These are phyloP conservation scores for Butastur rufipennis DNA, from an alignment of 2,113 vertebrate genomes.

Conservation along the genomic window DNA sequence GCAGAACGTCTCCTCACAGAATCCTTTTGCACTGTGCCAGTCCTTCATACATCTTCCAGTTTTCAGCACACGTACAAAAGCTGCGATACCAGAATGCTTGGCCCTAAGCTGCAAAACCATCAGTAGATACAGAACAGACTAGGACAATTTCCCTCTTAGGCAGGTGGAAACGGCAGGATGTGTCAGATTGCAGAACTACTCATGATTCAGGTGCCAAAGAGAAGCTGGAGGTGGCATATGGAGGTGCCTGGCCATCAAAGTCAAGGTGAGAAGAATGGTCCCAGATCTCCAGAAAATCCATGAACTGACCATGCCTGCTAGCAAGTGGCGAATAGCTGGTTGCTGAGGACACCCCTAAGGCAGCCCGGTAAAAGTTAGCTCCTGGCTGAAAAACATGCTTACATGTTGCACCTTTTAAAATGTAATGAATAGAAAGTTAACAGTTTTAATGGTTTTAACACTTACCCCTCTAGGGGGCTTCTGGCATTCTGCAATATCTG, in stretches of 20 bases:
- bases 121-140: not conserved
- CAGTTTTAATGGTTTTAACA: constrained; percentile 46
- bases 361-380: not conserved
- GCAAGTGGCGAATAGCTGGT: not conserved
- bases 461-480: constrained; percentile 37
- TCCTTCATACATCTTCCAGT: not conserved
- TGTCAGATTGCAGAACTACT: not conserved
- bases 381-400: not conserved
- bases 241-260: not conserved
- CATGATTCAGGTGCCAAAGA: not conserved
- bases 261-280: not conserved
- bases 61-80: not conserved
- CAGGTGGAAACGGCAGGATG: not conserved
- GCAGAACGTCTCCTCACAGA: not conserved
- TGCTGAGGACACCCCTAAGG: not conserved
- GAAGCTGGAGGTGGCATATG: not conserved
- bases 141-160: not conserved
- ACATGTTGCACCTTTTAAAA: constrained; percentile 43
- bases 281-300: not conserved
- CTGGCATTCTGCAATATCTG: not conserved
- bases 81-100: not conserved
- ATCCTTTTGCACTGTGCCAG: not conserved
- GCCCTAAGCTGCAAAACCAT: not conserved
- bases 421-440: constrained; percentile 35
- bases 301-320: not conserved